Evolutionary conservation across 2,888 invertebrate genomes (phyloP).

Genomic region (Philereme transversata): DNA sequence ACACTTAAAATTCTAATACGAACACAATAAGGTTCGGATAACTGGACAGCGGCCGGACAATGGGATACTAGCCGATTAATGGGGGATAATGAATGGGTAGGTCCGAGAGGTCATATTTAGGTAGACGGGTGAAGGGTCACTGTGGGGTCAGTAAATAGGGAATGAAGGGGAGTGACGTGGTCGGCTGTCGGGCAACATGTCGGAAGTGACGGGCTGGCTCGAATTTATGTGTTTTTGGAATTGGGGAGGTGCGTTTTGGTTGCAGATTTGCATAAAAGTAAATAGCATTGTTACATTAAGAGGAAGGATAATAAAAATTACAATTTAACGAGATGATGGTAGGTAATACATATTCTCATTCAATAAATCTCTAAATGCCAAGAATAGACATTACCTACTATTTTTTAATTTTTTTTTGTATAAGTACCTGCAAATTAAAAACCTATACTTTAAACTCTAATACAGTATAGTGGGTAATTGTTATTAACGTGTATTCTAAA

Average conservation of each 20-base stretch:
- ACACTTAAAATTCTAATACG: slow-evolving; percentile 78
- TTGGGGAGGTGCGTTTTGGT: slow-evolving; percentile 33
- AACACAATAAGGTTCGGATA: slow-evolving; percentile 65
- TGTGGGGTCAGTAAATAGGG: slow-evolving; percentile 76
- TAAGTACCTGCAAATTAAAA: no score
- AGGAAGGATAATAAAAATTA: no score
- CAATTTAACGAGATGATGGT: no score
- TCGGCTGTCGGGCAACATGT: slow-evolving; percentile 72
- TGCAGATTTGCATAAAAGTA: no score
- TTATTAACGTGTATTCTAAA: no score
- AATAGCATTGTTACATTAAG: no score
- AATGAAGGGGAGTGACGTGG: slow-evolving; percentile 75
- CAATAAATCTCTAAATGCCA: no score
- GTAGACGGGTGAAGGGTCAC: slow-evolving; percentile 79
- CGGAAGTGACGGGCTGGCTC: slow-evolving; percentile 54
- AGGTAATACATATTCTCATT: no score
- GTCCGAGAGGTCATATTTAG: slow-evolving; percentile 80
- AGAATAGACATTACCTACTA: no score
- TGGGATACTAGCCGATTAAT: slow-evolving; percentile 78
- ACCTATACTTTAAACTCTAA: no score
- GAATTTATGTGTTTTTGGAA: slow-evolving; percentile 70
- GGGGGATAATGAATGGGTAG: slow-evolving; percentile 74
- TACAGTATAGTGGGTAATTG: no score
- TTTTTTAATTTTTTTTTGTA: no score
- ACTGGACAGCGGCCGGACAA: slow-evolving; percentile 75